Conservation (phyloP, 2,888 invertebrate species). For the Xylocampa areola region DNA sequence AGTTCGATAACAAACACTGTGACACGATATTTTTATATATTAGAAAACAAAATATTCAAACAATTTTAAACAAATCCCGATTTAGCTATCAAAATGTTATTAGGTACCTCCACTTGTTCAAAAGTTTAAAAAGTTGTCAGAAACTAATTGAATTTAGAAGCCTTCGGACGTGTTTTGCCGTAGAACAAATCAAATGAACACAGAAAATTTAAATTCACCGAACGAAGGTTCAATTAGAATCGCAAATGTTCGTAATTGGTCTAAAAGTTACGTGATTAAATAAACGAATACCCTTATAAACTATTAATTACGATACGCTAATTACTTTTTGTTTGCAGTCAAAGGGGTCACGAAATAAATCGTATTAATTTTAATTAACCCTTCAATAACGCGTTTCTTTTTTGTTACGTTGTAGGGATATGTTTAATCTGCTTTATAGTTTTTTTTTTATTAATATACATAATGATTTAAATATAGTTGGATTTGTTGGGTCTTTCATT, state of each 20-base stretch:
- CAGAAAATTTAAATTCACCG: conserved; percentile 4
- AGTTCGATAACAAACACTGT: no score
- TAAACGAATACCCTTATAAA: neutral
- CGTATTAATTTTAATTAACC: no score
- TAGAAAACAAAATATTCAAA: no score
- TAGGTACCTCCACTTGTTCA: neutral
- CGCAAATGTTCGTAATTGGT: neutral
- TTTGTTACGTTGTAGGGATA: no score
- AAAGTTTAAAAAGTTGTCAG: neutral
- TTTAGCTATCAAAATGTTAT: neutral
- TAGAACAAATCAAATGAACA: neutral
- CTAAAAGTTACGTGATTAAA: neutral
- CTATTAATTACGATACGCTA: neutral
- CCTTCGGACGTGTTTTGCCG: neutral
- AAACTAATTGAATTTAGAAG: neutral
- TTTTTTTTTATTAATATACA: no score
- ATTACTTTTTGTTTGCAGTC: neutral
- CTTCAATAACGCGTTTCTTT: no score
- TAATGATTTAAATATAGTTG: no score
- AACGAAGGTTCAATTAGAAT: conserved; percentile 4
- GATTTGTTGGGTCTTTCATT: no score
- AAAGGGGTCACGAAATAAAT: no score
- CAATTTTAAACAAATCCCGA: no score
- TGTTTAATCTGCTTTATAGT: no score
- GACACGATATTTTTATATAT: no score